These are phyloP conservation scores for Phataginus tetradactyla DNA, from an alignment of 2,797 vertebrate genomes.

Conservation along the genomic window DNA sequence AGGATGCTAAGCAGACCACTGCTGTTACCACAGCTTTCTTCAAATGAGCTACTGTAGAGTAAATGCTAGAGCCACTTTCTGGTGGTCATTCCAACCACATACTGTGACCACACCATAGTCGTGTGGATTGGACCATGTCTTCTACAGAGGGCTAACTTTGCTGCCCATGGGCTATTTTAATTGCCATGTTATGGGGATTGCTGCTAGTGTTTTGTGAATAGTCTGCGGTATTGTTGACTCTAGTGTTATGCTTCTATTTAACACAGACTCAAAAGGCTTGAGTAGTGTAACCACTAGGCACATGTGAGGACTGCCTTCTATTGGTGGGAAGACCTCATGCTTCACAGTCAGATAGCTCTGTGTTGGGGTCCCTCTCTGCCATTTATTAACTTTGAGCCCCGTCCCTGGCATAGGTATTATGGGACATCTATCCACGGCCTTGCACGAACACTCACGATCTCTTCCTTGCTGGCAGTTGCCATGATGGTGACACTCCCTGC, in stretches of 20 bases:
- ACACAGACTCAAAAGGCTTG: background rate
- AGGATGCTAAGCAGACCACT: background rate
- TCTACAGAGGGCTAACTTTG: background rate
- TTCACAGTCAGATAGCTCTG: background rate
- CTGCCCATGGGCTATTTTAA: background rate
- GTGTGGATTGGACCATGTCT: background rate
- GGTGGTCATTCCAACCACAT: background rate
- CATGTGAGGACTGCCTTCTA: background rate
- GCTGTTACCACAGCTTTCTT: background rate
- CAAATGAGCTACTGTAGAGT: background rate
- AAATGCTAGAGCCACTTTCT: background rate
- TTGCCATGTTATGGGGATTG: background rate
- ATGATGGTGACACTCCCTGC: background rate
- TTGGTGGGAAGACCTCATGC: background rate
- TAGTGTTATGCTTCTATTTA: background rate
- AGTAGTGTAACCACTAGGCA: background rate
- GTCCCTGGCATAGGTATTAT: fast-evolving
- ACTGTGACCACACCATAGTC: background rate
- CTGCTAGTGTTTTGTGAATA: background rate
- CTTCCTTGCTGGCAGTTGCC: background rate
- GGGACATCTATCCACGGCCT: background rate
- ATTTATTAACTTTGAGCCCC: background rate
- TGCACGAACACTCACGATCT: background rate
- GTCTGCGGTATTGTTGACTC: background rate
- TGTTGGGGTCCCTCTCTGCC: background rate